These are phyloP conservation scores for Neuroscelio doddi DNA, from an alignment of 2,888 invertebrate species.

Conservation along the genomic window DNA sequence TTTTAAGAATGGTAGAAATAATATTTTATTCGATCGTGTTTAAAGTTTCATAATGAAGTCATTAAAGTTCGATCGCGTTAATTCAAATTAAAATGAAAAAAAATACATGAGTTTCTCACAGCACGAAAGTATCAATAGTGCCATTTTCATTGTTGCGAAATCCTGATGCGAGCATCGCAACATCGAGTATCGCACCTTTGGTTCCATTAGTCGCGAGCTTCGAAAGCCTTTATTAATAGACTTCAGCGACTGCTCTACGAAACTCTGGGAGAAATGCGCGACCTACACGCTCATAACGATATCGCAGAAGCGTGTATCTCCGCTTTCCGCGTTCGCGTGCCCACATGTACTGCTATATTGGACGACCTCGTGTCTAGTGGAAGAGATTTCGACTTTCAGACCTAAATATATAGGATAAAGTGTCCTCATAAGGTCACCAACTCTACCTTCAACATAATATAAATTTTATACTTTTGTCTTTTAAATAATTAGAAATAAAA, in stretches of 20 bases:
- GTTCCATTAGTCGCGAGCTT: slow-evolving; percentile 41
- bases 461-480: too few relatives aligned
- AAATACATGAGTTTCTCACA: too few relatives aligned
- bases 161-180: slow-evolving; percentile 24
- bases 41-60: too few relatives aligned
- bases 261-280: slow-evolving; percentile 12
- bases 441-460: too few relatives aligned
- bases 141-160: slow-evolving; percentile 51
- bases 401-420: background rate
- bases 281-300: background rate
- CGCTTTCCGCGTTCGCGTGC: background rate
- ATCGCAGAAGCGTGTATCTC: background rate
- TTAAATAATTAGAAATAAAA: too few relatives aligned
- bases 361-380: background rate
- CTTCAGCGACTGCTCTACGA: slow-evolving; percentile 38
- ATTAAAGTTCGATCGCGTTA: too few relatives aligned
- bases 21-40: too few relatives aligned
- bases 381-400: background rate
- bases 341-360: background rate
- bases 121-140: slow-evolving; percentile 2
- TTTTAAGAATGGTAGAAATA: too few relatives aligned
- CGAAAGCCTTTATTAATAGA: slow-evolving; percentile 61
- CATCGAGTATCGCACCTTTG: slow-evolving; percentile 30
- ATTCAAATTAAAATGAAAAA: too few relatives aligned
- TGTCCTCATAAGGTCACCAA: too few relatives aligned